Percentiles rank a stretch among this genome's conserved stretches.
Conservation (phyloP, 2,797 vertebrate species). For the Etheostoma nigrum region DNA sequence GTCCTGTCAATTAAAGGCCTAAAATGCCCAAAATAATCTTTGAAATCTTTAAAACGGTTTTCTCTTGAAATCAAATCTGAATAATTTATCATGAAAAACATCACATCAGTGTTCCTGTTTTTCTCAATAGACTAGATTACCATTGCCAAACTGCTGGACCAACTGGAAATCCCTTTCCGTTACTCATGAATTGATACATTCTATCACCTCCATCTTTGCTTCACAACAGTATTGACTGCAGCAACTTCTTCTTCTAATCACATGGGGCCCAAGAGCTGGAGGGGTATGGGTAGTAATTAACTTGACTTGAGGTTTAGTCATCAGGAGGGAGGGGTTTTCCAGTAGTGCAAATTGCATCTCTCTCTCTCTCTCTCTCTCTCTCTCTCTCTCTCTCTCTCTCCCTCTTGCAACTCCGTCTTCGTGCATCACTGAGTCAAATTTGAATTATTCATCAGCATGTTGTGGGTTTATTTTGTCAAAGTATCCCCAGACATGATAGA, state of each 20-base stretch:
- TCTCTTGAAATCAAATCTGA: constrained; percentile 14
- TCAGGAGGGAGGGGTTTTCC: constrained; percentile 64
- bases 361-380: constrained; percentile 50
- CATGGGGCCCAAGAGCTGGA: constrained; percentile 50
- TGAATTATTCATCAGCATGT: constrained; percentile 81
- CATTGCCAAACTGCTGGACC: constrained; percentile 40
- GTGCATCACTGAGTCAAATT: constrained; percentile 80
- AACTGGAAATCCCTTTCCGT: constrained; percentile 55
- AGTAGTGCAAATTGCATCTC: constrained; percentile 63
- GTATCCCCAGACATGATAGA: constrained; percentile 64
- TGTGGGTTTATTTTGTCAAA: constrained; percentile 81
- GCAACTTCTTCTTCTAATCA: constrained; percentile 40
- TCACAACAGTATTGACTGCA: constrained; percentile 51
- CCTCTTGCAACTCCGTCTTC: constrained; percentile 66
- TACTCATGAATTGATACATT: constrained; percentile 47
- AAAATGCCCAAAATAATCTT: no score
- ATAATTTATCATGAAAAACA: constrained; percentile 23
- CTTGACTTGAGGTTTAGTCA: constrained; percentile 72
- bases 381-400: constrained; percentile 49
- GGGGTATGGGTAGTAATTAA: constrained; percentile 72
- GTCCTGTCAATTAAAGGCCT: no score
- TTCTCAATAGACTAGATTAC: constrained; percentile 15
- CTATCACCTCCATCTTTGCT: constrained; percentile 57
- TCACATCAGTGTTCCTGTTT: not conserved
- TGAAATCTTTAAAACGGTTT: not conserved